Evolutionary conservation across 2,797 vertebrate genomes (phyloP).

Genomic region (Brachyrhaphis roseni): DNA sequence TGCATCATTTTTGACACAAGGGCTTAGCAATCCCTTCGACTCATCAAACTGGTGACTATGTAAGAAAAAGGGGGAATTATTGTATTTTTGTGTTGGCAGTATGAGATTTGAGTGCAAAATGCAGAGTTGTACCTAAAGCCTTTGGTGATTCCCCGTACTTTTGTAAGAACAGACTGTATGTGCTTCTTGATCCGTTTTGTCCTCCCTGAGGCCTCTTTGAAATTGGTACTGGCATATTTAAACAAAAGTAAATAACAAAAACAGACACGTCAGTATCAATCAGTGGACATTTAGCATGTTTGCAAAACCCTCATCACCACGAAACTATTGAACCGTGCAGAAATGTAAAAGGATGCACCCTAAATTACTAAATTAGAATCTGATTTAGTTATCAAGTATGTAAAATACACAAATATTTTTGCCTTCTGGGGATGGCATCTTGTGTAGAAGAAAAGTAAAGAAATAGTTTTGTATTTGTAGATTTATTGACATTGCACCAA

Average conservation of each 20-base stretch:
- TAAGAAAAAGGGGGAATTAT: neutral
- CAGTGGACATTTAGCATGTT: neutral
- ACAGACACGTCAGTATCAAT: neutral
- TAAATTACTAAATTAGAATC: conserved; percentile 6
- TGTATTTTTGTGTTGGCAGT: neutral
- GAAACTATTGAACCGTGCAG: neutral
- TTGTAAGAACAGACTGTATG: conserved; percentile 1
- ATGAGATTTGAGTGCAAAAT: neutral
- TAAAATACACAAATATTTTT: neutral
- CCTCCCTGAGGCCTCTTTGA: neutral
- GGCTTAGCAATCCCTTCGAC: neutral
- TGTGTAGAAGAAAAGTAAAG: neutral
- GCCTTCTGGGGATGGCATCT: neutral
- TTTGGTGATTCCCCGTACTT: neutral
- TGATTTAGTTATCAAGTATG: neutral
- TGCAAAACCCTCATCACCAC: neutral
- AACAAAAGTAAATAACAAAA: conserved; percentile 6
- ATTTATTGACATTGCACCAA: neutral
- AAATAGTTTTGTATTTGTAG: neutral
- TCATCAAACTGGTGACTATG: neutral
- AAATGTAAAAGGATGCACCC: neutral
- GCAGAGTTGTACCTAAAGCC: neutral
- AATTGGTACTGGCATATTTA: neutral
- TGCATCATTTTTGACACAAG: neutral
- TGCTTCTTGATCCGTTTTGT: neutral